Evolutionary conservation across 2,113 vertebrate species (phyloP).

Genomic region (Sigmodon hispidus): DNA sequence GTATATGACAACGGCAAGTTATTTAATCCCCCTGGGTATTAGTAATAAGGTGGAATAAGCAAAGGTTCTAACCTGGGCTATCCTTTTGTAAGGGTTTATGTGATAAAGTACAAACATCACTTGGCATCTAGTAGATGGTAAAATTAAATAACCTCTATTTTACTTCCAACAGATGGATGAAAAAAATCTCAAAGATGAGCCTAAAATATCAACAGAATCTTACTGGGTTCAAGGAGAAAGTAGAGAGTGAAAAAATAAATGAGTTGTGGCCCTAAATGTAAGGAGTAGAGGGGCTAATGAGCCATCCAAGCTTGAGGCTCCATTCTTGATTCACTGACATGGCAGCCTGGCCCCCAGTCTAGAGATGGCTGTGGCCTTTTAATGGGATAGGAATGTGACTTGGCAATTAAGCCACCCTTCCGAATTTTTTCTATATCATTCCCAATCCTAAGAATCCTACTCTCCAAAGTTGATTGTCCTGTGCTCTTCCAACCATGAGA

Average conservation of each 20-base stretch:
- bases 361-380: background rate
- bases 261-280: background rate
- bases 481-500: background rate
- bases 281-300: background rate
- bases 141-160: background rate
- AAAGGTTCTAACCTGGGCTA: background rate
- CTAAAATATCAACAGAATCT: slow-evolving; percentile 2
- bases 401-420: background rate
- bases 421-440: background rate
- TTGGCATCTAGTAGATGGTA: background rate
- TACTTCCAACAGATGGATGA: background rate
- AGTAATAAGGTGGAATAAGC: background rate
- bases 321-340: background rate
- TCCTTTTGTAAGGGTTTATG: background rate
- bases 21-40: background rate
- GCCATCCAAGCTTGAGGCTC: background rate
- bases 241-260: background rate
- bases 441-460: background rate
- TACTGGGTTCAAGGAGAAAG: background rate
- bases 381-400: background rate
- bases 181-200: background rate
- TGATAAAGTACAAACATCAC: background rate
- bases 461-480: background rate
- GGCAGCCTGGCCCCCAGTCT: background rate
- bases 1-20: background rate